These are phyloP conservation scores for Seira ritae DNA, from an alignment of 2,888 invertebrate genomes.

Conservation along the genomic window DNA sequence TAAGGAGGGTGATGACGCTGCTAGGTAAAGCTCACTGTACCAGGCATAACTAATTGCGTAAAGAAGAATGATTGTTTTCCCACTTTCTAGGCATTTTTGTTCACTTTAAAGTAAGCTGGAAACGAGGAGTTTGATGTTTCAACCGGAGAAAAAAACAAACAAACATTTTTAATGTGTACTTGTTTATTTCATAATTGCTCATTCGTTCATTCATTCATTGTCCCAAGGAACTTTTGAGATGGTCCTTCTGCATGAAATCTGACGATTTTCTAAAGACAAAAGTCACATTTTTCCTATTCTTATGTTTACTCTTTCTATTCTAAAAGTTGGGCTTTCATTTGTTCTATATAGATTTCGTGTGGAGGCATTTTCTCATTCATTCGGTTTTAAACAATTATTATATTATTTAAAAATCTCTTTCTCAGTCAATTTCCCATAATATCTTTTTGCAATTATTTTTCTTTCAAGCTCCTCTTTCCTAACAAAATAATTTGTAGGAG, in stretches of 20 bases:
- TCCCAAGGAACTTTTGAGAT: conserved; percentile 93
- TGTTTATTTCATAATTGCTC: conserved; percentile 27
- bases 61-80: too few species aligned
- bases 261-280: conserved; percentile 26
- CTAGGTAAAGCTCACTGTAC: too few species aligned
- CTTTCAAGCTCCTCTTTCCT: conserved; percentile 65
- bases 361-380: conserved; percentile 13
- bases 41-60: too few species aligned
- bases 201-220: neutral
- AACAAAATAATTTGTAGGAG: neutral
- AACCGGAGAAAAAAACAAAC: neutral
- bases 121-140: conserved; percentile 57
- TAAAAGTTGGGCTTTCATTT: neutral
- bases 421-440: too few species aligned
- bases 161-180: neutral
- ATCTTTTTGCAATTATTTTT: too few species aligned
- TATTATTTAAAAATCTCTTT: neutral
- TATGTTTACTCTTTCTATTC: too few species aligned
- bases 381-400: neutral
- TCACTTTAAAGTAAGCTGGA: conserved; percentile 22
- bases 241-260: conserved; percentile 82
- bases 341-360: neutral
- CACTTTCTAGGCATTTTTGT: neutral
- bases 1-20: too few species aligned
- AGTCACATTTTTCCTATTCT: neutral